Percentiles rank a stretch among this genome's conserved stretches.
Evolutionary conservation across 2,888 invertebrate species (phyloP).

Genomic region (Atherix ibis): DNA sequence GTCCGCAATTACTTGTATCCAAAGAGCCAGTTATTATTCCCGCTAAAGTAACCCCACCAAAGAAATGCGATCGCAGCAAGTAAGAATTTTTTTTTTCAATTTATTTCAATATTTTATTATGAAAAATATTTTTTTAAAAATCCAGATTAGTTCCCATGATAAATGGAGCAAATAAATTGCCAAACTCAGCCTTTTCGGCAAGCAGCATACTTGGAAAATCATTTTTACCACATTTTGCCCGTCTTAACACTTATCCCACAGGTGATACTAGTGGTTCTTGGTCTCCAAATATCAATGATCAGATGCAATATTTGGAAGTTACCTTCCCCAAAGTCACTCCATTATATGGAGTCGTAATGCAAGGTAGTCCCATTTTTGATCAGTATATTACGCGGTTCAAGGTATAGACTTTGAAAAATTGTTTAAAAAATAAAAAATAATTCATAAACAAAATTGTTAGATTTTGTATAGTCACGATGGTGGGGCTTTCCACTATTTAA

Average conservation of each 20-base stretch:
- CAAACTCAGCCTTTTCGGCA: slow-evolving; percentile 40
- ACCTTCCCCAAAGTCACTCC: slow-evolving; percentile 47
- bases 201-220: slow-evolving; percentile 37
- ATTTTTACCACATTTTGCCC: slow-evolving; percentile 38
- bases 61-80: slow-evolving; percentile 31
- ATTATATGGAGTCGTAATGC: slow-evolving; percentile 56
- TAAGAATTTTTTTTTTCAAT: slow-evolving; percentile 15
- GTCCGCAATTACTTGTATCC: no score
- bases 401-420: slow-evolving; percentile 15
- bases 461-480: slow-evolving; percentile 52
- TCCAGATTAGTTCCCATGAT: slow-evolving; percentile 29
- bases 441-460: slow-evolving; percentile 13
- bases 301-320: slow-evolving; percentile 53
- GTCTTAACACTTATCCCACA: slow-evolving; percentile 30
- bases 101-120: background rate
- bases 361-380: slow-evolving; percentile 50
- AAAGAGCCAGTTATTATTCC: slow-evolving; percentile 16
- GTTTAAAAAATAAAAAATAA: no score
- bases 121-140: background rate
- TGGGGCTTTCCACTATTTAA: slow-evolving; percentile 40
- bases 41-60: slow-evolving; percentile 32
- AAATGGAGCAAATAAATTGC: slow-evolving; percentile 34
- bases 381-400: slow-evolving; percentile 66
- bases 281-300: slow-evolving; percentile 44
- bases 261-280: slow-evolving; percentile 41